phyloP scores from a whole-genome alignment of 2,113 vertebrate species.

The Parotia lawesii region DNA sequence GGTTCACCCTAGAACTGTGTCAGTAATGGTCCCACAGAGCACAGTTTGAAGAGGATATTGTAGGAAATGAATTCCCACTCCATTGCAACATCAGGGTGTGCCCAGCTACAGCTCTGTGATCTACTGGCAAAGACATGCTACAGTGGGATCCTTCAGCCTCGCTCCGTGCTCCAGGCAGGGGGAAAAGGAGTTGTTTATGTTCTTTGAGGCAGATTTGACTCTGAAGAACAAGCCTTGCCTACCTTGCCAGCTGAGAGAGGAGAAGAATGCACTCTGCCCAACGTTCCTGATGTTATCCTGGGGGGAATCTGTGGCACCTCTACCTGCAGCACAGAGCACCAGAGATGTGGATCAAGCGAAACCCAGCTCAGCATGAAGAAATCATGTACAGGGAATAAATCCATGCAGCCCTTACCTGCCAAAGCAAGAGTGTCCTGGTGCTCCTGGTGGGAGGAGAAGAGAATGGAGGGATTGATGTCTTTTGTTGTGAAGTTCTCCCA shows the following conservation, averaged over 20 bases:
- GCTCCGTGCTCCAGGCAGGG: background rate
- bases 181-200: background rate
- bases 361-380: background rate
- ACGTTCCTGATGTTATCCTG: conserved; percentile 74
- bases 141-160: background rate
- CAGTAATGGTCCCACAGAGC: background rate
- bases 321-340: conserved; percentile 69
- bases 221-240: background rate
- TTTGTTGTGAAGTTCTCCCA: conserved; percentile 96
- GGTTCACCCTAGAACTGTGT: background rate
- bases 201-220: background rate
- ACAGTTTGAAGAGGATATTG: background rate
- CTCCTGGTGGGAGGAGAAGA: conserved; percentile 95
- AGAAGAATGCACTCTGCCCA: conserved; percentile 79
- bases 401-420: conserved; percentile 74
- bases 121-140: background rate
- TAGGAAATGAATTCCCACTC: background rate
- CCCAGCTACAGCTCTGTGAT: background rate
- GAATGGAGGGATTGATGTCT: conserved; percentile 88
- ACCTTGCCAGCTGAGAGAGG: conserved; percentile 84
- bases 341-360: background rate
- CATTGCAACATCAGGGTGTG: background rate
- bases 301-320: conserved; percentile 62
- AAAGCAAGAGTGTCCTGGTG: conserved; percentile 88
- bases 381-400: background rate